Percentiles rank a stretch among this genome's conserved stretches.
phyloP scores from a whole-genome alignment of 2,888 invertebrate species.

The Aphidoletes aphidimyza region DNA sequence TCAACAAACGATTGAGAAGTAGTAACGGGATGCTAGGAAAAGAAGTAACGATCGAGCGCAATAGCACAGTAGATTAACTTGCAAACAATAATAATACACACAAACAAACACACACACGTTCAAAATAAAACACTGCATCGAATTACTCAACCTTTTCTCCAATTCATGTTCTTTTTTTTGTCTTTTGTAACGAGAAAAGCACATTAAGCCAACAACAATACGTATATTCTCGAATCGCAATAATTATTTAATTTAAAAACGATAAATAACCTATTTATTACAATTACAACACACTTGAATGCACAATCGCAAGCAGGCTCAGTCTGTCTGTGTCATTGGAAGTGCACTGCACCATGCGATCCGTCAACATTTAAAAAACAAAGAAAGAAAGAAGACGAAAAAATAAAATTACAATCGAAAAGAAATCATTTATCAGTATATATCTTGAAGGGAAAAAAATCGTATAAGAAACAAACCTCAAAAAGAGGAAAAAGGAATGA shows the following conservation, averaged over 20 bases:
- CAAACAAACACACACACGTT: constrained; percentile 5
- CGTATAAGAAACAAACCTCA: neutral
- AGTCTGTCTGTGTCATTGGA: constrained; percentile 18
- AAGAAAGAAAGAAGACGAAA: neutral
- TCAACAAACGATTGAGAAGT: constrained; percentile 32
- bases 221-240: constrained; percentile 45
- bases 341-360: constrained; percentile 4
- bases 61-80: constrained; percentile 19
- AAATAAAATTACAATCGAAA: neutral
- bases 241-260: constrained; percentile 42
- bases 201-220: neutral
- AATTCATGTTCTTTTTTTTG: neutral
- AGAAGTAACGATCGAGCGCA: neutral
- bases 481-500: neutral
- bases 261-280: constrained; percentile 48
- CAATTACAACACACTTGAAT: constrained; percentile 43
- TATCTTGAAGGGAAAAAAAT: constrained; percentile 11
- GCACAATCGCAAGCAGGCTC: neutral
- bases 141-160: constrained; percentile 2
- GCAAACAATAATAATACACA: too few relatives aligned
- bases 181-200: neutral
- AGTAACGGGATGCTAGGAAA: neutral
- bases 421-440: constrained; percentile 24
- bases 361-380: neutral
- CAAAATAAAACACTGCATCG: neutral